Percentiles rank a stretch among this genome's conserved stretches.
These are phyloP conservation scores for Tenualosa ilisha DNA, from an alignment of 2,797 vertebrate genomes.

Conservation along the genomic window DNA sequence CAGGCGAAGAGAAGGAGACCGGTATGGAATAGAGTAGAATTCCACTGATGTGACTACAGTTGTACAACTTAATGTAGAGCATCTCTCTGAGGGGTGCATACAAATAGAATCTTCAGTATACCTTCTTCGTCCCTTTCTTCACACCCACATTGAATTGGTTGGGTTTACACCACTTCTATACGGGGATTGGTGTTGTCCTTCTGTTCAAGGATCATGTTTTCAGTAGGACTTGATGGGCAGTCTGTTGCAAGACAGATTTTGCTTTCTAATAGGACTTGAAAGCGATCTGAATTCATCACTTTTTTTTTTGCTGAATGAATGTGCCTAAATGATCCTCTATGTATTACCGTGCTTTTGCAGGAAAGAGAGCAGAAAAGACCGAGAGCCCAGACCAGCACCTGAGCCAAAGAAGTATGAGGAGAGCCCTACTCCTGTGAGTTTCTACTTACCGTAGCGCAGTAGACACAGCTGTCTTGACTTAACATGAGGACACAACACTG, in stretches of 20 bases:
- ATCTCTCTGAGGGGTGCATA: not conserved
- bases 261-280: not conserved
- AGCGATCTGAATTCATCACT: not conserved
- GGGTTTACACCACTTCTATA: too few species aligned
- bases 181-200: too few species aligned
- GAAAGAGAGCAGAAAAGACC: conserved; percentile 85
- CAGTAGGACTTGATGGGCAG: too few species aligned
- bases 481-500: too few species aligned
- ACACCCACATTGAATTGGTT: too few species aligned
- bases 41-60: too few species aligned
- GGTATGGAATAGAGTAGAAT: conserved; percentile 61
- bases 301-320: not conserved
- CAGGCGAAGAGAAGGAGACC: conserved; percentile 85
- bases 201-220: too few species aligned
- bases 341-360: conserved; percentile 65
- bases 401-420: conserved; percentile 93
- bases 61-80: not conserved
- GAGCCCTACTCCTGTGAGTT: conserved; percentile 83
- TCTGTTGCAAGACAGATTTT: too few species aligned
- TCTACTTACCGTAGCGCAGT: too few species aligned
- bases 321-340: not conserved
- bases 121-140: too few species aligned
- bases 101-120: too few species aligned
- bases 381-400: conserved; percentile 84
- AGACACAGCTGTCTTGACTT: too few species aligned